These are phyloP conservation scores for Netta rufina DNA, from an alignment of 2,797 vertebrate species.

Conservation along the genomic window DNA sequence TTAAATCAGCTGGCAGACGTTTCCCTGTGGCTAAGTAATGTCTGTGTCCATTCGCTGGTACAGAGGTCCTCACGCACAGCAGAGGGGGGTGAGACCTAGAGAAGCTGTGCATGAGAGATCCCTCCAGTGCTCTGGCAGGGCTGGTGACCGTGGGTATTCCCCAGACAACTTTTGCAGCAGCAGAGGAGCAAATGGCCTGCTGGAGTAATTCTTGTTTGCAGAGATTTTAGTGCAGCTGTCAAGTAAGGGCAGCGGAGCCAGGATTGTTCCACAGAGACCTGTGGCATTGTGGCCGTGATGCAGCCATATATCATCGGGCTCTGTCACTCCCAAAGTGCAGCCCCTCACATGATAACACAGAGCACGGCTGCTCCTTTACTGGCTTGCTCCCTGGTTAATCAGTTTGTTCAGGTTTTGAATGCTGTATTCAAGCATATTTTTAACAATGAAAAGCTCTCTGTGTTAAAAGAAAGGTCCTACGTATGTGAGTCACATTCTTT, in stretches of 20 bases:
- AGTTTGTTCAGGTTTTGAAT: slow-evolving; percentile 71
- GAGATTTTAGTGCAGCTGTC: slow-evolving; percentile 42
- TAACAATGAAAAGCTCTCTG: slow-evolving; percentile 63
- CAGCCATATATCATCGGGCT: slow-evolving; percentile 57
- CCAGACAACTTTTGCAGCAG: background rate
- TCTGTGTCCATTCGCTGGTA: background rate
- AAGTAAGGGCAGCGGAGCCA: slow-evolving; percentile 16
- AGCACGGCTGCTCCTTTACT: slow-evolving; percentile 28
- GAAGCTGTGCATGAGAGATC: background rate
- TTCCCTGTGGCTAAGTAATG: background rate
- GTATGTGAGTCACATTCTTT: slow-evolving; percentile 63
- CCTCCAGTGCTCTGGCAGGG: background rate
- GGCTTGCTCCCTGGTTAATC: slow-evolving; percentile 65
- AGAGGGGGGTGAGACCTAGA: background rate
- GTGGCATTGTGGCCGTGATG: slow-evolving; percentile 43
- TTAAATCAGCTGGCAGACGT: background rate
- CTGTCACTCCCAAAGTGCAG: slow-evolving; percentile 34
- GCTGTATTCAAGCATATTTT: slow-evolving; percentile 67
- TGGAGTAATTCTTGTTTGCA: background rate
- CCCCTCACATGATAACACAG: slow-evolving; percentile 58
- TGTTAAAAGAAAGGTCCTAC: slow-evolving; percentile 61
- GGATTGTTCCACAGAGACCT: slow-evolving; percentile 49
- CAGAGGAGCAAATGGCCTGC: slow-evolving; percentile 8
- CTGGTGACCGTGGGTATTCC: background rate
- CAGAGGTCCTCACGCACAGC: background rate